Evolutionary conservation across 2,888 invertebrate species (phyloP), one percentile per base, ranked within the genome.

Genomic region (Aricia artaxerxes): DNA sequence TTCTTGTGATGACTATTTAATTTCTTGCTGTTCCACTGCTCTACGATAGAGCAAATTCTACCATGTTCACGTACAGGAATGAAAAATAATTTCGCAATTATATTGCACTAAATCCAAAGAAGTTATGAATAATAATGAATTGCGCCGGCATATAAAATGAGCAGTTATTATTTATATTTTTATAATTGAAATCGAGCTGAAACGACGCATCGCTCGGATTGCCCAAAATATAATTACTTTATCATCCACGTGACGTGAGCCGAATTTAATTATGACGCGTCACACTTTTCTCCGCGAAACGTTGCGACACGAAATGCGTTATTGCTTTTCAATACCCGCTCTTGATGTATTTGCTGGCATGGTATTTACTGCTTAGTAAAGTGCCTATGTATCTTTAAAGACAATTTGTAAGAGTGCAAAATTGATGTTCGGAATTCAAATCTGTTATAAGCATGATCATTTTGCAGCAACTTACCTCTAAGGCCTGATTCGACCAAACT

Each of bases 81-180:
- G 49, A 49, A 49, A 49, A 49, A 49, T 49, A 11, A 49, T 49
- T 49, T 44, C 44, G 57, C 16, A 44, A 49, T 60, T 60, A 24
- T 24, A 61, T 61, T n/a, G 1, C 24, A 24, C 9, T 61, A 61
- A 61, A 7, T 24, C 61, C 24, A 24, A 61, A 61, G 4, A 31
- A 24, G 61, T 61, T 31, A 69, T 31, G 11, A 69, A 35, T 31
- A 7, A 35, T 35, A 11, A 69, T 31, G 35, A 69, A 69, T 69
- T 11, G 31, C 69, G 11, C 11, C 0, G 35, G 11, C 69, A 69
- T 69, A 1, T 31, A 64, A 64, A 31, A 64, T 64, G 64, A 80
- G 83, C 83, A 87, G 82, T 79, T 82, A 78, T 80, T 80, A 78
- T 73, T 40, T 24, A 24, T 24, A 24, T 24, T 24, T 24, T 64